These are phyloP conservation scores for Clusia tigrina DNA, from an alignment of 2,888 invertebrate species.

Conservation along the genomic window DNA sequence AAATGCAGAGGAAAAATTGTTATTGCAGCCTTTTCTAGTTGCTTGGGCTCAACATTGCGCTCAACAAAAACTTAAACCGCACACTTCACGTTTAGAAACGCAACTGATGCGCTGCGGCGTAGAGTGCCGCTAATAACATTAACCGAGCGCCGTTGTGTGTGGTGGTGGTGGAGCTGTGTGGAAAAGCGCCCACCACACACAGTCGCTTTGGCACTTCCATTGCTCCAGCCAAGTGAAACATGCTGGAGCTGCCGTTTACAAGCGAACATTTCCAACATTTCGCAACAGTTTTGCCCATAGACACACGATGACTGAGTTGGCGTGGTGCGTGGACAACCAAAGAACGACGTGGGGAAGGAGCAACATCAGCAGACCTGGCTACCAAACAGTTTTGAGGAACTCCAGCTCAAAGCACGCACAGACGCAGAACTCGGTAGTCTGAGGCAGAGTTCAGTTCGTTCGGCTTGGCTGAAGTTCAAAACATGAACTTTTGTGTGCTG, in stretches of 20 bases:
- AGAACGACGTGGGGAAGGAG: background rate
- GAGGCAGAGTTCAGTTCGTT: constrained; percentile 33
- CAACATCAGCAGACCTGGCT: background rate
- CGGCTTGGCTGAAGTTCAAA: constrained; percentile 55
- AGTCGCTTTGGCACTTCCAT: constrained; percentile 30
- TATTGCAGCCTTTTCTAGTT: no score
- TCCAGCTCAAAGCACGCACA: no score
- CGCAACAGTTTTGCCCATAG: background rate
- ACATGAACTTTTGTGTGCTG: constrained; percentile 30
- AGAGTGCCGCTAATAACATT: constrained; percentile 48
- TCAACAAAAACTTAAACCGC: constrained; percentile 29
- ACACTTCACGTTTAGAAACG: constrained; percentile 44
- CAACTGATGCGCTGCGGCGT: constrained; percentile 49
- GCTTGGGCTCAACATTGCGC: no score
- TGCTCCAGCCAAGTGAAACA: constrained; percentile 53
- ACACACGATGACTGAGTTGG: no score
- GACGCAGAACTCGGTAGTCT: background rate
- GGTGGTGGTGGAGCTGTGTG: constrained; percentile 11
- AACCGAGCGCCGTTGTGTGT: constrained; percentile 16
- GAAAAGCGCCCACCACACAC: constrained; percentile 15
- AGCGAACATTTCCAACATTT: background rate
- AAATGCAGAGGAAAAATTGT: background rate
- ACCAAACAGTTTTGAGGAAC: background rate
- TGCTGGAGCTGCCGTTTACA: no score
- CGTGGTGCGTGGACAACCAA: background rate